A percentile compares a stretch with the other conserved stretches of the same genome.
Evolutionary conservation across 1,140 invertebrate genomes (phyloP).

Genomic region (Gonioctena quinquepunctata): DNA sequence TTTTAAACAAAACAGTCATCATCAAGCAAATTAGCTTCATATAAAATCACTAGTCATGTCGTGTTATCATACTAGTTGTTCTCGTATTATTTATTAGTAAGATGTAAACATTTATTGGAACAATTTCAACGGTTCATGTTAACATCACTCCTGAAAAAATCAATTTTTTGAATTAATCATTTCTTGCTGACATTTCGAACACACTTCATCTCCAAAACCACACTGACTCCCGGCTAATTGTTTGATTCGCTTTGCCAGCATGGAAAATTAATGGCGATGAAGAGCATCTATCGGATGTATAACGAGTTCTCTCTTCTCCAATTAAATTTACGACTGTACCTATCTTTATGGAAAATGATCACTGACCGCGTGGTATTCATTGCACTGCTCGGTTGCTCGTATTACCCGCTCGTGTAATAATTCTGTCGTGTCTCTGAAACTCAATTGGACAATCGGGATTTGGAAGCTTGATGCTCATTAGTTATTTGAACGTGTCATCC

Average conservation of each 20-base stretch:
- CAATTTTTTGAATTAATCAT: too few relatives aligned
- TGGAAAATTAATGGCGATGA: constrained; percentile 22
- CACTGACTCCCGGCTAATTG: constrained; percentile 1
- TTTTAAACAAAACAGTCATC: too few relatives aligned
- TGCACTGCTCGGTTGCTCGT: not conserved
- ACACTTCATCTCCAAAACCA: not conserved
- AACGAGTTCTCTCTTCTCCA: constrained; percentile 20
- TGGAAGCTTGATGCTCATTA: not conserved
- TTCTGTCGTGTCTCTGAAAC: not conserved
- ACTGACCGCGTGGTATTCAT: constrained; percentile 8
- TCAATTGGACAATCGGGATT: not conserved
- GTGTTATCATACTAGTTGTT: too few relatives aligned
- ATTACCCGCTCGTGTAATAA: not conserved
- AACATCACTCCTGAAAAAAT: too few relatives aligned
- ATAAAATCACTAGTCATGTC: too few relatives aligned
- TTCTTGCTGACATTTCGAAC: too few relatives aligned
- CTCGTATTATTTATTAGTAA: too few relatives aligned
- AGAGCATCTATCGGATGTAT: constrained; percentile 16
- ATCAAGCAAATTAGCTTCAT: too few relatives aligned
- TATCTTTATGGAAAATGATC: constrained; percentile 15
- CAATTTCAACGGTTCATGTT: too few relatives aligned
- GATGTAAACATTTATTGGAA: too few relatives aligned
- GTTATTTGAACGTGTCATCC: too few relatives aligned
- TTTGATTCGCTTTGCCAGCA: constrained; percentile 14
- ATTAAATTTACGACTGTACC: constrained; percentile 18